Evolutionary conservation across 2,888 invertebrate genomes (phyloP), one percentile per base, ranked within the genome.

Genomic region (Tridacna gigas): DNA sequence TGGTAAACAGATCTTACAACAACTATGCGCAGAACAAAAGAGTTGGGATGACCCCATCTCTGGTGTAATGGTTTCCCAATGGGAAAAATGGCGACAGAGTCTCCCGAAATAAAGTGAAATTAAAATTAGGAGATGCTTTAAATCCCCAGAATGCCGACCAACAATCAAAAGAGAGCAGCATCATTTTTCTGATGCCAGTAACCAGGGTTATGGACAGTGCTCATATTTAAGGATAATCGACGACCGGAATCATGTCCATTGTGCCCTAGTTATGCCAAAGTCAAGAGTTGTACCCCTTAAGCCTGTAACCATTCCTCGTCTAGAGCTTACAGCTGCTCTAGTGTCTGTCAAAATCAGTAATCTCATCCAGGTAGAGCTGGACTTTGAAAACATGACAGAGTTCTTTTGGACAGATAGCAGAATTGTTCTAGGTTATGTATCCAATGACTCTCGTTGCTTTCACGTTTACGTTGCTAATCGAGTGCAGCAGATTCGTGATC

Each of bases 381-480:
- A 79, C 12, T 63, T 78, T 26, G 18, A 47, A 9, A 75, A 76
- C 15, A 22, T 75, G 22, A 69, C 71, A n/a, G 67, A 88, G 12
- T 51, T 51, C 51, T 90, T 84, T 67, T 89, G 84, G 86, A 89
- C 87, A n/a, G 90, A 90, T 69, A 82, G 79, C 11, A 67, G 69
- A 25, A 84, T 88, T 1, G 89, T 90, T 2, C 75, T 89, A 13
- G 87, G 88, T 15, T 90, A 90, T 66, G 84, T 90, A 15, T 73
- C 51, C 13, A 91, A 90, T 66, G 88, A 88, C 20, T 77, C 84
- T 3, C 69, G 82, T 20, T 56, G 89, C 15, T 90, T 90, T 51
- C 90, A 89, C 20, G 80, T 86, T 0, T 91, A 86, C 75, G 90
- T 91, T 18, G 88, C 88, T 0, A 91, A 90, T 77, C n/a, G n/a